Evolutionary conservation across 1,140 invertebrate species (phyloP).

Genomic region (Brachystomella parvula): DNA sequence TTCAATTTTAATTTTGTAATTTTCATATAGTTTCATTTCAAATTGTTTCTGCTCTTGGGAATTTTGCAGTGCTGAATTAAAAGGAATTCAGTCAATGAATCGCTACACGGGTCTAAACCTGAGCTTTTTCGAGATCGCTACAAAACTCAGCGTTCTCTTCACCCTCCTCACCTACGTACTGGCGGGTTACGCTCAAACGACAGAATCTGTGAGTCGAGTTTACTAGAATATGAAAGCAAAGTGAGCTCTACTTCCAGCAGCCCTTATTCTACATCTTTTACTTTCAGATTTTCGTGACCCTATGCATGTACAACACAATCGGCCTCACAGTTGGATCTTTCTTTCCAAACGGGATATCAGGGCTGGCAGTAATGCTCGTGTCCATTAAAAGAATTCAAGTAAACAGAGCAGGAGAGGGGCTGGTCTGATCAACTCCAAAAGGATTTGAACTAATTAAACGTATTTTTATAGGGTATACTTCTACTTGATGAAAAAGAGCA

Average conservation of each 20-base stretch:
- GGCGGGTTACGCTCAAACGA: background rate
- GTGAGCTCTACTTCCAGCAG: too few species aligned
- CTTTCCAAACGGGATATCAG: slow-evolving; percentile 46
- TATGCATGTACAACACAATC: slow-evolving; percentile 45
- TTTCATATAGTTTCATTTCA: background rate
- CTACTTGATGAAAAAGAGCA: slow-evolving; percentile 26
- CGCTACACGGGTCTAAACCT: slow-evolving; percentile 45
- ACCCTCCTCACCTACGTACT: background rate
- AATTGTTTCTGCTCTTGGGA: too few species aligned
- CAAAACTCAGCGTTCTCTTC: background rate
- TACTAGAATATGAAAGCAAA: too few species aligned
- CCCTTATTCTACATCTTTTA: too few species aligned
- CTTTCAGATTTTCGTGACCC: slow-evolving; percentile 42
- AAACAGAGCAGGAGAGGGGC: too few species aligned
- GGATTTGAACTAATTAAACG: background rate
- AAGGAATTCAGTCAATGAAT: slow-evolving; percentile 42
- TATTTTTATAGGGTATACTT: slow-evolving; percentile 25
- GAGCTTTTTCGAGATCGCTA: slow-evolving; percentile 41
- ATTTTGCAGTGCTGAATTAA: slow-evolving; percentile 41
- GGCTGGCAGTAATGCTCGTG: slow-evolving; percentile 58
- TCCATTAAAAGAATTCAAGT: slow-evolving; percentile 55
- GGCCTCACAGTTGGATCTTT: slow-evolving; percentile 43
- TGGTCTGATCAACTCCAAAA: too few species aligned
- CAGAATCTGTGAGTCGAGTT: background rate
- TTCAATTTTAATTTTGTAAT: background rate